Conservation (phyloP, 2,888 invertebrate species). For the Blera fallax region DNA sequence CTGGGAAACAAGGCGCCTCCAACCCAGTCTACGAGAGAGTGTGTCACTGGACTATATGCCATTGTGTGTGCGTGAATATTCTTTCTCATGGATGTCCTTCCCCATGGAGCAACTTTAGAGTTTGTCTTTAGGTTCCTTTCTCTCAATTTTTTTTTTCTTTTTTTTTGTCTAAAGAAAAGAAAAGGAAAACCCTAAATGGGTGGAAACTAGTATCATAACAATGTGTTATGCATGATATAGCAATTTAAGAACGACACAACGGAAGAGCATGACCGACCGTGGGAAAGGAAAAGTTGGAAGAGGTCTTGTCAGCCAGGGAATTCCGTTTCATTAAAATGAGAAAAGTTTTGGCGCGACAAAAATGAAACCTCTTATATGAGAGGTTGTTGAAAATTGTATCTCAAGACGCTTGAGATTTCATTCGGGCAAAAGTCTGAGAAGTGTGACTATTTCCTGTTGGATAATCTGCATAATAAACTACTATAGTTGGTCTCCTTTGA, state of each 20-base stretch:
- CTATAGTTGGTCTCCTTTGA: not conserved
- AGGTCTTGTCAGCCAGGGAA: conserved; percentile 18
- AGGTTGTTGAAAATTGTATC: conserved; percentile 30
- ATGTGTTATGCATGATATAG: conserved; percentile 52
- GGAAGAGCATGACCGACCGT: conserved; percentile 2
- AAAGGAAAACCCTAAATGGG: conserved; percentile 25
- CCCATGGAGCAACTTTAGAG: conserved; percentile 12
- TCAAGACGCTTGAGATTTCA: conserved; percentile 33
- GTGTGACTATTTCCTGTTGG: conserved; percentile 27
- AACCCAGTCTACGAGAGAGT: not conserved
- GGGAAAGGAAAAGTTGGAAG: not conserved
- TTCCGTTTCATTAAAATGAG: conserved; percentile 60
- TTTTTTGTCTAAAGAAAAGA: conserved; percentile 9
- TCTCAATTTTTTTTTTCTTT: not conserved
- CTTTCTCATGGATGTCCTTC: not conserved
- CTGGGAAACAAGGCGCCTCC: conserved; percentile 1
- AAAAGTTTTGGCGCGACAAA: conserved; percentile 62
- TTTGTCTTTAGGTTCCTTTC: not conserved
- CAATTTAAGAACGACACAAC: conserved; percentile 18
- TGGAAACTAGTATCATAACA: conserved; percentile 42
- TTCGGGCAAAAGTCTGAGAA: conserved; percentile 11
- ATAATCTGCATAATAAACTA: conserved; percentile 51
- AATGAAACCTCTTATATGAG: conserved; percentile 31
- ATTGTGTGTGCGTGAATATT: conserved; percentile 18
- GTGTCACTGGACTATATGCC: conserved; percentile 18